Conservation (phyloP, 2,888 invertebrate species). For the Galerucella pusilla region DNA sequence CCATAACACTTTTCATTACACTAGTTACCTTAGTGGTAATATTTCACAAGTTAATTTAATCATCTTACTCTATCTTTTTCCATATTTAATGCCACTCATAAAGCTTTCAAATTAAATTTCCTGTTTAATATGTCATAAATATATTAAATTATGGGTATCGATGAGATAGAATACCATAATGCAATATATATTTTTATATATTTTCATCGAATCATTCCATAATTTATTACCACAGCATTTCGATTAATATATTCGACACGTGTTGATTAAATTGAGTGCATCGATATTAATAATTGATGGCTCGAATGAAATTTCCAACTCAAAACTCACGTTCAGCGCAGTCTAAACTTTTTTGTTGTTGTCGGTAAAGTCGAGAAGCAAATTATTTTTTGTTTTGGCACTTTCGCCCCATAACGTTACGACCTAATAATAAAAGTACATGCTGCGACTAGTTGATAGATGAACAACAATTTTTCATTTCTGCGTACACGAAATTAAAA, state of each 20-base stretch:
- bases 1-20: too few relatives aligned
- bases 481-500: background rate
- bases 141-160: too few relatives aligned
- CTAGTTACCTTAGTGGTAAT: too few relatives aligned
- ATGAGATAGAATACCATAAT: too few relatives aligned
- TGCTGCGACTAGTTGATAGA: constrained; percentile 6
- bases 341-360: too few relatives aligned
- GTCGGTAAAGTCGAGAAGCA: background rate
- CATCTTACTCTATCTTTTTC: too few relatives aligned
- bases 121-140: too few relatives aligned
- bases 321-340: too few relatives aligned
- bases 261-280: background rate
- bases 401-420: background rate
- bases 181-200: too few relatives aligned
- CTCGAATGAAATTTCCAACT: background rate
- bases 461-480: background rate
- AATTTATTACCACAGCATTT: background rate
- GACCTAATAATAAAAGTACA: background rate
- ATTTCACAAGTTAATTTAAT: too few relatives aligned
- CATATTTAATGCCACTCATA: too few relatives aligned
- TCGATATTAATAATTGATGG: background rate
- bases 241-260: background rate
- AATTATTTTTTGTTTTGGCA: background rate
- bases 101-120: too few relatives aligned
- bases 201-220: background rate